Base-by-base conservation (phyloP, 1,140 invertebrate genomes). In the Sycophila sp. region DNA sequence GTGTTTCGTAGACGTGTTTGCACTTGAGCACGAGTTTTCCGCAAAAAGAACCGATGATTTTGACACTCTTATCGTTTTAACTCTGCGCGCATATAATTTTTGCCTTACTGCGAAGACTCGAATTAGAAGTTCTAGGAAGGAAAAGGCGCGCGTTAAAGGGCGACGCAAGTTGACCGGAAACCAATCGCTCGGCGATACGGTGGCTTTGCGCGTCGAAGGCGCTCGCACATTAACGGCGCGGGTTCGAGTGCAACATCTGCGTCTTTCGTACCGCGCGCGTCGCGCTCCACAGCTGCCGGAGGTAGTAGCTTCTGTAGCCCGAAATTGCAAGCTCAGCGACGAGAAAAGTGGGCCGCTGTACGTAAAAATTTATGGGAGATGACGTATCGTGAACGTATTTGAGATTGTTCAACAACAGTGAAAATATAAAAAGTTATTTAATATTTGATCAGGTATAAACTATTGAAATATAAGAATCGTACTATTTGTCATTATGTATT, bases 181-280 rank as follows among this genome's bases (percentile, higher is more conserved):
- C 26, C 40, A 69, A 69, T 62, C 58, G 58, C 13, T 62, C 36
- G 34, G 8, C 40, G 24, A 59, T 17, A 10, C 28, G 22, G 36
- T 32, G 53, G 10, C 36, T 60, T 60, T 45, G n/a, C 28, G 26
- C 51, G 28, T 34, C 34, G 32, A 51, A 51, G 36, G 13, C 47
- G n/a, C n/a, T 3, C 56, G 34, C 32, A 34, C 22, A 2, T 6
- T 68, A 68, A 60, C 55, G 42, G 60, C 34, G 42, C n/a, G 67
- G 45, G 34, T 69, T 62, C 56, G 42, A 45, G 62, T 30, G 32
- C 45, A 62, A 69, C 67, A 69, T 69, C 67, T 69, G 67, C 67
- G 58, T 53, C 47, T 40, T 40, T 53, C 26, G n/a, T 51, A n/a
- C 58, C n/a, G 30, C 24, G 24, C 49, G 53, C 24, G 40, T 58